A percentile compares a stretch with the other conserved stretches of the same genome.
Evolutionary conservation across 2,888 invertebrate species (phyloP).

Genomic region (Cephus runcator): DNA sequence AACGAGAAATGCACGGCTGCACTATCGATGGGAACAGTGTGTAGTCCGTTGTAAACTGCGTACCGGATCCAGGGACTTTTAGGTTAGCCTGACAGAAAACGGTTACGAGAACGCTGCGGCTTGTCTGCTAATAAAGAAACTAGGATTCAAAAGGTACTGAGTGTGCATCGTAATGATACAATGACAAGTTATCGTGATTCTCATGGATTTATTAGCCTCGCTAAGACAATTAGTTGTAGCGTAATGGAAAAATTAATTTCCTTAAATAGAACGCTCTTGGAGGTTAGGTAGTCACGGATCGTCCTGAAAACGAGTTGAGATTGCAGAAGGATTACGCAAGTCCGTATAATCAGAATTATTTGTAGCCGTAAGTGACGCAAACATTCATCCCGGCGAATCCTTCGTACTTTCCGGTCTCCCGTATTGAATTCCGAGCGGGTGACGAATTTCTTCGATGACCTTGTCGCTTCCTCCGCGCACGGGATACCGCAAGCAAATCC

Average conservation of each 20-base stretch:
- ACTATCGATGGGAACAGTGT: not conserved
- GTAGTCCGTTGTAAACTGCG: not conserved
- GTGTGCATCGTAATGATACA: not conserved
- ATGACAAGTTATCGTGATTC: not conserved
- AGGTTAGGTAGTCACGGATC: not conserved
- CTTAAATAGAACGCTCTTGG: too few relatives aligned
- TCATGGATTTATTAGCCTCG: not conserved
- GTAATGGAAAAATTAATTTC: not conserved
- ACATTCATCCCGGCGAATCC: not conserved
- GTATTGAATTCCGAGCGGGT: not conserved
- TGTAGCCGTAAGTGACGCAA: not conserved
- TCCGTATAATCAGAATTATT: not conserved
- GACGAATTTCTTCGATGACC: slow-evolving; percentile 1
- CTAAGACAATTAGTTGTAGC: not conserved
- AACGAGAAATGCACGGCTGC: not conserved
- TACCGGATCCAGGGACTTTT: not conserved
- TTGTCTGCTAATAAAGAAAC: not conserved
- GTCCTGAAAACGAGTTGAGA: not conserved
- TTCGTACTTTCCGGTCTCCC: not conserved
- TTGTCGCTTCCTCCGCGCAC: not conserved
- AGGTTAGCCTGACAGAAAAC: not conserved
- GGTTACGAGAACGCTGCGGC: not conserved
- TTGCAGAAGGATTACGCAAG: not conserved
- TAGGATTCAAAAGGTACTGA: not conserved
- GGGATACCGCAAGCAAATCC: not conserved